Evolutionary conservation across 2,113 vertebrate genomes (phyloP).

Genomic region (Spilogale gracilis): DNA sequence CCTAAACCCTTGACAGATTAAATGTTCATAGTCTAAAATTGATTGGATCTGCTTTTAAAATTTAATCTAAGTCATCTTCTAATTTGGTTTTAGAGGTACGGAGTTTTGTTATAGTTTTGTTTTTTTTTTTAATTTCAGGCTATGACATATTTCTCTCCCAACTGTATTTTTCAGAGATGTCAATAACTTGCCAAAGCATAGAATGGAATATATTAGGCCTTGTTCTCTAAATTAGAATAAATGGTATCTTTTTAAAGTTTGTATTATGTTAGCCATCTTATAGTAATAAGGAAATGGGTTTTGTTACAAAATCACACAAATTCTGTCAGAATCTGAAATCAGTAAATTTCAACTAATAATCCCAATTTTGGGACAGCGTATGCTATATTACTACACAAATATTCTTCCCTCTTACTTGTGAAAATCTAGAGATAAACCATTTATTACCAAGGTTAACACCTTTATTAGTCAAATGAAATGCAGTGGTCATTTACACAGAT

Average conservation of each 20-base stretch:
- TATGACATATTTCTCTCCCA: not conserved
- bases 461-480: slow-evolving; percentile 25
- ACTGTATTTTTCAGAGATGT: not conserved
- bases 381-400: not conserved
- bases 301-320: not conserved
- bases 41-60: slow-evolving; percentile 49
- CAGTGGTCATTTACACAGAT: not conserved
- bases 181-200: not conserved
- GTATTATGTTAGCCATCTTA: not conserved
- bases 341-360: not conserved
- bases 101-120: not conserved
- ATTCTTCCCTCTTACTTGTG: not conserved
- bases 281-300: not conserved
- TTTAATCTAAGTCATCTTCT: slow-evolving; percentile 6
- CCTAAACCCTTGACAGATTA: slow-evolving; percentile 49
- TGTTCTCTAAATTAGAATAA: slow-evolving; percentile 6
- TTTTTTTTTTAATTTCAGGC: not conserved
- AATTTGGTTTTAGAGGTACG: slow-evolving; percentile 54
- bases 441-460: not conserved
- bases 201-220: not conserved
- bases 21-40: slow-evolving; percentile 63
- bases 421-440: not conserved
- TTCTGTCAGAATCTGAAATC: not conserved
- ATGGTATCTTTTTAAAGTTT: not conserved
- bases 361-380: fast-evolving